Evolutionary conservation across 2,113 vertebrate genomes (phyloP), one percentile per base, ranked within the genome.

Genomic region (Oceanodroma tethys): DNA sequence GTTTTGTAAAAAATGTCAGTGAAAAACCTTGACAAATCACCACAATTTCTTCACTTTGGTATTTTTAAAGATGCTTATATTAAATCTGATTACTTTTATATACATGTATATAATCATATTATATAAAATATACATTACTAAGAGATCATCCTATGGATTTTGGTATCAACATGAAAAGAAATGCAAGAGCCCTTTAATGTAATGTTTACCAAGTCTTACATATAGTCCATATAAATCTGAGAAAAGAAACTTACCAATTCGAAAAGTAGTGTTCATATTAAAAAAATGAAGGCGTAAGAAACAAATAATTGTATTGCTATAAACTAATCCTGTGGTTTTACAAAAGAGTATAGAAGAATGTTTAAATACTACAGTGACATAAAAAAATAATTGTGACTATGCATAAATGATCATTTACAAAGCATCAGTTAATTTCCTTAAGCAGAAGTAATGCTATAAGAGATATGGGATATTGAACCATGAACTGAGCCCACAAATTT

Each of bases 341-440:
- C 16, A 38, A 80, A 92, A 76, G 6, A 32, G 36, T 56, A 60
- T 34, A 6, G 30, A 45, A 58, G 11, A 86, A 5, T 82, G 25
- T 80, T 95, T 94, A 95, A 97, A 90, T 76, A 79, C 42, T 73
- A 43, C 10, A 47, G 25, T 17, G n/a, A 90, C 68, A 90, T 89
- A 89, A 50, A 88, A 87, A 45, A 90, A 78, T 25, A 89, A 75
- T 67, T 96, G n/a, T 90, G 32, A 79, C 45, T 82, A 63, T 52
- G 88, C 91, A 90, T 83, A 88, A 95, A 90, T 65, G 59, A 66
- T 75, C 17, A 78, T 68, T 92, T 78, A 93, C 48, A 93, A 93
- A 55, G 4, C 17, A 88, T 85, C 83, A 52, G 67, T 81, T 94
- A 90, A 96, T 91, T 92, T 97, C 21, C 47, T 95, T 67, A 29